Evolutionary conservation across 2,797 vertebrate species (phyloP), one percentile per base, ranked within the genome.

Genomic region (Naso thynnoides): DNA sequence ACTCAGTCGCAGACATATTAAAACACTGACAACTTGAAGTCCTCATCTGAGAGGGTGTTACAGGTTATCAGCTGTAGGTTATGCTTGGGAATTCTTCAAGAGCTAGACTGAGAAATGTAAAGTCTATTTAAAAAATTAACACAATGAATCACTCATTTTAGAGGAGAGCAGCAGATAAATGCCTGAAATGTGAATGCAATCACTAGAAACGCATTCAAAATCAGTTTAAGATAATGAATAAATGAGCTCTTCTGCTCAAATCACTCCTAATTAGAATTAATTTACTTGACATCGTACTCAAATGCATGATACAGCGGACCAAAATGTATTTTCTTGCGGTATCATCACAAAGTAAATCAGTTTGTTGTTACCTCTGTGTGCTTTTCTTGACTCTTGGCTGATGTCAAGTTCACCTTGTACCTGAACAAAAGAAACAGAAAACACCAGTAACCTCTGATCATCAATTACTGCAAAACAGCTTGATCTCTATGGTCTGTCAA

Each of bases 371-470:
- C 98, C 96, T 96, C 89, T 81, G 88, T 92, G 73, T 80, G 67
- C 70, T 81, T 86, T 18, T 95, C 94, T 70, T 96, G 96, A 86
- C 86, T 92, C 93, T 98, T 99, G 63, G 96, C 96, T 73, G 96
- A 94, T 49, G 88, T 86, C 89, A 99, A 86, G 88, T 97, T 99
- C 76, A 92, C 81, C 84, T 95, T 95, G 93, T 98, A 99, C 77
- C 98, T 99, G 78, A 68, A 29, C 64, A 84, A 60, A 58, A 72
- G 42, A 52, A 19, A 69, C 8, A 42, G 8, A 71, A 77, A 39
- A 55, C 8, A 72, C 23, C 21, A 59, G 31, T 63, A 31, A 77
- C 4, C 27, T 58, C 14, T 61, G 36, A 63, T 70, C 61, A 61
- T 14, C 23, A 73, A 76, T 50, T 27, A 45, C 23, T 29, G 29